Evolutionary conservation across 2,113 vertebrate genomes (phyloP), one percentile per base, ranked within the genome.

Genomic region (Penelope pileata): DNA sequence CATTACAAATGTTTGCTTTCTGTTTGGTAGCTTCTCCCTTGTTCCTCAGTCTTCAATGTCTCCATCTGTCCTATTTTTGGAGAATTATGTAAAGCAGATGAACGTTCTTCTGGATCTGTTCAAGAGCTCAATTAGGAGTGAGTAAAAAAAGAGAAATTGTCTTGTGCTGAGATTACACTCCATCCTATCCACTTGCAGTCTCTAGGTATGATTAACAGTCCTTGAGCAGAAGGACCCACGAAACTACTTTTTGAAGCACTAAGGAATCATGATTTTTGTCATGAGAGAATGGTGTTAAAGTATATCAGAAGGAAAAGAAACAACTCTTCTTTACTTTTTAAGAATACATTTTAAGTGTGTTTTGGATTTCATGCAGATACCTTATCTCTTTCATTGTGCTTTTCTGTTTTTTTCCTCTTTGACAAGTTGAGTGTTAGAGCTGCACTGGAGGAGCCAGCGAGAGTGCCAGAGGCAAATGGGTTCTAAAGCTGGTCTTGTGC

Each of bases 11-110:
- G 32, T 72, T 91, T 93, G 26, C 42, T 78, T 94, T 90, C 73
- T 85, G 23, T 95, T 94, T 92, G 54, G 64, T 83, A 63, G 40
- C 50, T 77, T 90, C 72, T 90, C 86, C 63, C 32, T 90, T 2
- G 0, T 59, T 82, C n/a, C 74, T 88, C 21, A 86, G 34, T 48
- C 43, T 87, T 85, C 78, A 34, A 0, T 62, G 16, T 76, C 59
- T 94, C 32, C 50, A 63, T 34, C 67, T 77, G 23, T 82, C 45
- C 74, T 82, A 51, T 62, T 82, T 93, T 87, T 86, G 36, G 50
- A 75, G 78, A 76, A 11, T 63, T 77, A 10, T 60, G 48, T 77
- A 54, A 87, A 91, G 72, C 38, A 67, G 73, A 62, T 78, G 63
- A 84, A 66, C 8, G 22, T 90, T 90, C n/a, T 88, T 76, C 6